These are phyloP conservation scores for Myopa tessellatipennis DNA, from an alignment of 2,888 invertebrate genomes.

Conservation along the genomic window DNA sequence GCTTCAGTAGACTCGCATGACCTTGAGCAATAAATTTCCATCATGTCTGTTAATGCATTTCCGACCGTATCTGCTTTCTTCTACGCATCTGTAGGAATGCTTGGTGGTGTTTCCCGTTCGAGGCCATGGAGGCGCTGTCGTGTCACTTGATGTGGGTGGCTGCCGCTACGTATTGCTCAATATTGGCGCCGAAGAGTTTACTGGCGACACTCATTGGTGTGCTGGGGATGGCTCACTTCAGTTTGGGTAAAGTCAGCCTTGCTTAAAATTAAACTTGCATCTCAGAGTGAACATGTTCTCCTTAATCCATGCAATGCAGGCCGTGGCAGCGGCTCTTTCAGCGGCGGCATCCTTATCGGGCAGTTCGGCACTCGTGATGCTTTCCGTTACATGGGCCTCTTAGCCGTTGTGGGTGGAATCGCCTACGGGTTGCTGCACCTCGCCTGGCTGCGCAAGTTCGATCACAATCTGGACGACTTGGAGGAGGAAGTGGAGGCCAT, in stretches of 20 bases:
- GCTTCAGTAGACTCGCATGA: not conserved
- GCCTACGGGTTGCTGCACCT: conserved; percentile 78
- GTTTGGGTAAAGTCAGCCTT: conserved; percentile 70
- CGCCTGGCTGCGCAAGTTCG: conserved; percentile 77
- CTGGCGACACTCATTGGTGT: conserved; percentile 89
- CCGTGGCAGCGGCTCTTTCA: conserved; percentile 83
- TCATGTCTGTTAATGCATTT: conserved; percentile 26
- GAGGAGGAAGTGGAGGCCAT: conserved; percentile 61
- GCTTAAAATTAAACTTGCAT: not conserved
- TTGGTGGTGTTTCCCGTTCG: conserved; percentile 91
- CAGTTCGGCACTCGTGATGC: conserved; percentile 81
- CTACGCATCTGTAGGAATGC: conserved; percentile 73
- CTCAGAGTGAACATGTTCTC: not conserved
- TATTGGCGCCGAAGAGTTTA: conserved; percentile 84
- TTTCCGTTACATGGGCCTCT: conserved; percentile 82
- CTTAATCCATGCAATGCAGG: conserved; percentile 66
- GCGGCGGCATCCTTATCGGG: conserved; percentile 82
- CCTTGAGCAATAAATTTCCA: conserved; percentile 16
- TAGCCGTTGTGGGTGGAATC: conserved; percentile 78
- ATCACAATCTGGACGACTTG: conserved; percentile 66
- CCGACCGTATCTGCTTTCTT: not conserved
- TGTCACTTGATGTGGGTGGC: conserved; percentile 93
- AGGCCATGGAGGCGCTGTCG: conserved; percentile 86
- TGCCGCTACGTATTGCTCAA: conserved; percentile 87
- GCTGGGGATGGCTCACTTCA: conserved; percentile 89